Evolutionary conservation across 2,888 invertebrate species (phyloP), one percentile per base, ranked within the genome.

Genomic region (Hyposoter didymator): DNA sequence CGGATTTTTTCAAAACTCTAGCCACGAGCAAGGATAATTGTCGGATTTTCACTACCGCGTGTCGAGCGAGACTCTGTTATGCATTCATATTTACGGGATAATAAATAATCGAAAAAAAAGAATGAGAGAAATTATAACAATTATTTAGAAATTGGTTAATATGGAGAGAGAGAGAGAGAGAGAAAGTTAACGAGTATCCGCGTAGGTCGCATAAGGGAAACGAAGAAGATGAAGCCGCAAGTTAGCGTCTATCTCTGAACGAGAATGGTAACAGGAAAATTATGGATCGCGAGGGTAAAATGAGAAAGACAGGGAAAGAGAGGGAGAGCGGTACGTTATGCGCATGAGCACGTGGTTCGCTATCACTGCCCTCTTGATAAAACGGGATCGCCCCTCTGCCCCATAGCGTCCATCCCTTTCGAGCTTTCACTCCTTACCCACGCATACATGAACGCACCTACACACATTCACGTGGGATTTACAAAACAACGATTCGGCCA

Each of bases 221-320:
- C 55, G 74, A 72, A 67, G 43, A 82, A 73, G 73, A 82, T 22
- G 69, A 69, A 72, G 39, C 67, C 52, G 72, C 39, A 39, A 12
- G 47, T 55, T 55, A 19, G 78, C 70, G 69, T 78, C 62, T 75
- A 69, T 72, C 78, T 64, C 39, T 85, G 84, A 89, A 90, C 84
- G 85, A 84, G 83, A 88, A 87, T 83, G 89, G 89, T 87, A 90
- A 90, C 91, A 91, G 92, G 92, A 87, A 92, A 92, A 92, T 93
- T 93, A 92, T 93, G 92, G 92, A 92, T 93, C 92, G 92, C 87
- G 89, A 87, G 89, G 88, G 84, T 74, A 84, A 81, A 81, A 87
- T 80, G 79, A 78, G 55, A 52, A 55, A 73, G 73, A 69, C 17
- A 69, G 69, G n/a, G 69, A 69, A 47, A 47, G 69, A 45, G 45